Evolutionary conservation across 2,113 vertebrate genomes (phyloP), one percentile per base, ranked within the genome.

Genomic region (Phainopepla nitens): DNA sequence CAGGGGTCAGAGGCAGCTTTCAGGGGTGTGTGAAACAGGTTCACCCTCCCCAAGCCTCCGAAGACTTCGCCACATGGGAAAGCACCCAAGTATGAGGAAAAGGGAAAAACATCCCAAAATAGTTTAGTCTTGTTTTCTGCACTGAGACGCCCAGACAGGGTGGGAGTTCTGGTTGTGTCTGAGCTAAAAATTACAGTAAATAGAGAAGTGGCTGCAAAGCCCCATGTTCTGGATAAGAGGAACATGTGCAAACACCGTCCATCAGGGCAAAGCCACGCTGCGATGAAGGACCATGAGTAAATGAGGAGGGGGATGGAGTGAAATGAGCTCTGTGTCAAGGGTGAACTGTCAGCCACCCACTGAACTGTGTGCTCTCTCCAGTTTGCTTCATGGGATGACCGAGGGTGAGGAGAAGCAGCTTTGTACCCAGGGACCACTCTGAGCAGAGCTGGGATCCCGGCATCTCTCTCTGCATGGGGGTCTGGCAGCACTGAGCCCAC

Each of bases 121-220:
- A 97, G 97, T 97, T 97, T 97, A 97, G 97, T 97, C 95, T 97
- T 97, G 95, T 97, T 97, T 97, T 94, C 73, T 95, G 91, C 93
- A 47, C 93, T 90, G 84, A 97, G 96, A 95, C 94, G 91, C 94
- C 96, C 95, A 97, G 97, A 97, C 96, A 97, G 97, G 97, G 97
- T 97, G 97, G 97, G 97, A 97, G 97, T 97, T 96, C 94, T 97
- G 95, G 71, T 97, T 97, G 95, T 95, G 97, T 97, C 97, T 97
- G 97, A 97, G 95, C 96, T 97, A 96, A 96, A 97, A 97, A 97
- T 96, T 96, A 93, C 96, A 96, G 93, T 95, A 95, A 96, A 93
- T 94, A 96, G 83, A 96, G 62, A 83, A 97, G 93, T 93, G 94
- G 71, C 96, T 96, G 88, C 93, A 95, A 81, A 96, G 90, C 42